Base-by-base conservation (phyloP, 2,888 invertebrate genomes). In the Gastracanthus pulcherrimus region DNA sequence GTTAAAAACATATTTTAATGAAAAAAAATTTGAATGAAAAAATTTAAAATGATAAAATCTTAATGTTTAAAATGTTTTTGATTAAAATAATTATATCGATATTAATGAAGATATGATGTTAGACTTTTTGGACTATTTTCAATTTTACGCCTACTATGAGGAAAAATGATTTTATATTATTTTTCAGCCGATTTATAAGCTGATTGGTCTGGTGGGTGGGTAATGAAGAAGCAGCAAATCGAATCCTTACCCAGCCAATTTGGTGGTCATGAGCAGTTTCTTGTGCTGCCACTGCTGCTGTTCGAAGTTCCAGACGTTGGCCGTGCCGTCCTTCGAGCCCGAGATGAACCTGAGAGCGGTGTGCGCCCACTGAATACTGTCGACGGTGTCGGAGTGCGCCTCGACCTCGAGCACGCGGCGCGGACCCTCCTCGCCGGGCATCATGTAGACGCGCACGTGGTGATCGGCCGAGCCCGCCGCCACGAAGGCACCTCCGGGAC, bases 391-490 rank as follows among this genome's bases (percentile, higher is more conserved):
- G 1, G 94, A 93, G 90, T 98, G 98, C 0, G 93, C 92, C 84
- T 93, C 93, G 0, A 92, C 92, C 86, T 94, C 94, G 7, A 94
- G 87, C 67, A 94, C 93, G 34, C 95, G 92, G 75, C 96, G 95
- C 0, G 97, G 97, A 0, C 95, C 96, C 88, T 96, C 95, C 34
- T 95, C 94, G 0, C 94, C 94, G 58, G 93, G 92, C 94, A 97
- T 95, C 84, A 96, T 94, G 90, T 98, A 99, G n/a, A 99, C 96
- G 34, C 97, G 93, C 31, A 99, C 97, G 90, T 97, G 96, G 91
- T 98, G 97, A 92, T 99, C 99, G 0, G 98, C 97, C 80, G 97
- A 97, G 70, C 99, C 99, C 7, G 98, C 97, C 5, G 98, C 99
- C 86, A 99, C 93, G 92, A 98, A 97, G 82, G 95, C 94, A 29